Evolutionary conservation across 2,888 invertebrate species (phyloP).

Genomic region (Argynnis bischoffii): DNA sequence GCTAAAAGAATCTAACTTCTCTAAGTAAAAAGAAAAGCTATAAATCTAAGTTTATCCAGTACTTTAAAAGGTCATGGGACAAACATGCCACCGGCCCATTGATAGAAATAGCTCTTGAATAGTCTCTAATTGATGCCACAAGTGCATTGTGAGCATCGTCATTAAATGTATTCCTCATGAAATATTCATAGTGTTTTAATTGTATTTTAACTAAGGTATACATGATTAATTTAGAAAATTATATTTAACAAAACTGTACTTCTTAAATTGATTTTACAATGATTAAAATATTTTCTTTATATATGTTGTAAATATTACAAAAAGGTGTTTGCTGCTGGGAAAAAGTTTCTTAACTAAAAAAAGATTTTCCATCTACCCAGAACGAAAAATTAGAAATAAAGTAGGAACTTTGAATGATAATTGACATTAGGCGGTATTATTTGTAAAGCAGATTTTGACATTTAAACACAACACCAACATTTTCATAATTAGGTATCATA

Average conservation of each 20-base stretch:
- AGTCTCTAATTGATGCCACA: slow-evolving; percentile 61
- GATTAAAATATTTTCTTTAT: not conserved
- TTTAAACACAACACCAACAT: too few relatives aligned
- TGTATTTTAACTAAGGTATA: slow-evolving; percentile 46
- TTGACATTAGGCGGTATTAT: too few relatives aligned
- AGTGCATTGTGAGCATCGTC: slow-evolving; percentile 58
- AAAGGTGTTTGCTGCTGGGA: too few relatives aligned
- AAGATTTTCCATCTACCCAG: too few relatives aligned
- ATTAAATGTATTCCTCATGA: slow-evolving; percentile 60
- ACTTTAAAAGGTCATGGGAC: slow-evolving; percentile 48
- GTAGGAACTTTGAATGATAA: too few relatives aligned
- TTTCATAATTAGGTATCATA: too few relatives aligned
- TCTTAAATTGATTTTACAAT: not conserved
- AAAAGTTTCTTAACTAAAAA: too few relatives aligned
- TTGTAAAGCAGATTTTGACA: too few relatives aligned
- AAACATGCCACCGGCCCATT: slow-evolving; percentile 46
- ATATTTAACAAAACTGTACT: slow-evolving; percentile 27
- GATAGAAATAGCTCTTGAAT: slow-evolving; percentile 58
- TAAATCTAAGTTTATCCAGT: slow-evolving; percentile 37
- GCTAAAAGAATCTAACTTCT: slow-evolving; percentile 24
- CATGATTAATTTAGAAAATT: slow-evolving; percentile 35
- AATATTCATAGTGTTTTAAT: slow-evolving; percentile 60
- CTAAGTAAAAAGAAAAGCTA: slow-evolving; percentile 32
- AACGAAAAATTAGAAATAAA: too few relatives aligned
- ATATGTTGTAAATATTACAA: not conserved